Evolutionary conservation across 2,797 vertebrate genomes (phyloP), one percentile per base, ranked within the genome.

Genomic region (Meda fulgida): DNA sequence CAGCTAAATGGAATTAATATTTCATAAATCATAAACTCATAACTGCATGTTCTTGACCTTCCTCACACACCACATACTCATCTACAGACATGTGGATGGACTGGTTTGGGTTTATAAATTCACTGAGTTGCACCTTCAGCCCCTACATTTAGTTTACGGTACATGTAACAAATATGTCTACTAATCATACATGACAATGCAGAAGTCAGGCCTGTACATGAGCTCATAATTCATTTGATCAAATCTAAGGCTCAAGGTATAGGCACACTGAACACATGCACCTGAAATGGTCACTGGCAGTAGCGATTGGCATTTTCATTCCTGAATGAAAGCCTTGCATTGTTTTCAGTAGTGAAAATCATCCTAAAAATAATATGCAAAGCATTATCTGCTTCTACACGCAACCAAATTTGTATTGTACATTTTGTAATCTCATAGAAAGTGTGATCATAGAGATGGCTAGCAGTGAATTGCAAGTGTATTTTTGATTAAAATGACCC

Each of bases 61-160:
- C 36, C 67, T 38, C 77, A 63, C 77, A 38, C 55, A 48, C 29
- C n/a, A 78, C 78, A 66, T 69, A 21, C 89, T 91, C 89, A 92
- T 92, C 89, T 84, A 10, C 84, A 36, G 86, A 88, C 46, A 95
- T 94, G 93, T 51, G 55, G 93, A 84, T 43, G 4, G 85, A 93
- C 94, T 40, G 87, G 94, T 94, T 93, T 85, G 60, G 51, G 60
- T 9, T 63, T 63, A 16, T 23, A 19, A 34, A 46, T 73, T 48
- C 70, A 34, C 31, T 48, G 19, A 29, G 36, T 60, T 34, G 53
- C 19, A 60, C 38, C 19, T n/a, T 81, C 1, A 1, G 53, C n/a
- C 19, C n/a, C n/a, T 26, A 23, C 29, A 4, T n/a, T 43, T 40
- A 43, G n/a, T 29, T 8, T 5, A 46, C 71, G 18, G 60, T 69